Percentiles rank a stretch among this genome's conserved stretches.
phyloP scores from a whole-genome alignment of 2,797 vertebrate genomes.

The Gambusia yucatana region DNA sequence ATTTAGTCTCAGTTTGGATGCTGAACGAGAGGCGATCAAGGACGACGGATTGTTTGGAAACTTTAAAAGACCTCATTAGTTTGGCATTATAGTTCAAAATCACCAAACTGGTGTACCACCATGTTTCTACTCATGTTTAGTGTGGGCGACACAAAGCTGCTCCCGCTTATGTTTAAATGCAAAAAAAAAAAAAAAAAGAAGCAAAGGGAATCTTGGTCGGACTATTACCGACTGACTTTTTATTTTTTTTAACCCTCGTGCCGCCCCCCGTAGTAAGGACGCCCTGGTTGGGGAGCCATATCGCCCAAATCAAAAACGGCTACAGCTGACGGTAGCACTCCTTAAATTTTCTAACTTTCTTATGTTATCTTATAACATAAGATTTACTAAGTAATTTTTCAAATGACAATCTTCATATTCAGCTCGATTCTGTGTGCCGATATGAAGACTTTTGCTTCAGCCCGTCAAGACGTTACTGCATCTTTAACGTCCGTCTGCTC shows the following conservation, averaged over 20 bases:
- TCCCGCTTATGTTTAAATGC: background rate
- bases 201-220: background rate
- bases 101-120: background rate
- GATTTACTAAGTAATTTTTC: background rate
- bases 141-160: background rate
- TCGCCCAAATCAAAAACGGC: background rate
- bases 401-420: background rate
- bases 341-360: background rate
- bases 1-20: background rate
- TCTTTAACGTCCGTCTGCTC: background rate
- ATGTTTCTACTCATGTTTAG: background rate
- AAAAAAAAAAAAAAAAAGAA: background rate
- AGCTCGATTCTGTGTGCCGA: background rate
- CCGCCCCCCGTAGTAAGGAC: background rate
- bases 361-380: background rate
- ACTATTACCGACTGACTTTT: background rate
- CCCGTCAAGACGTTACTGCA: background rate
- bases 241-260: background rate
- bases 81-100: background rate
- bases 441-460: background rate
- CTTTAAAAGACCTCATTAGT: background rate
- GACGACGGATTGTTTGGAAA: background rate
- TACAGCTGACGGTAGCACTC: background rate
- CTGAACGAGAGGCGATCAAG: background rate
- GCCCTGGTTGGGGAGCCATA: background rate